Conservation (phyloP, 2,113 vertebrate species). For the Anguilla japonica region DNA sequence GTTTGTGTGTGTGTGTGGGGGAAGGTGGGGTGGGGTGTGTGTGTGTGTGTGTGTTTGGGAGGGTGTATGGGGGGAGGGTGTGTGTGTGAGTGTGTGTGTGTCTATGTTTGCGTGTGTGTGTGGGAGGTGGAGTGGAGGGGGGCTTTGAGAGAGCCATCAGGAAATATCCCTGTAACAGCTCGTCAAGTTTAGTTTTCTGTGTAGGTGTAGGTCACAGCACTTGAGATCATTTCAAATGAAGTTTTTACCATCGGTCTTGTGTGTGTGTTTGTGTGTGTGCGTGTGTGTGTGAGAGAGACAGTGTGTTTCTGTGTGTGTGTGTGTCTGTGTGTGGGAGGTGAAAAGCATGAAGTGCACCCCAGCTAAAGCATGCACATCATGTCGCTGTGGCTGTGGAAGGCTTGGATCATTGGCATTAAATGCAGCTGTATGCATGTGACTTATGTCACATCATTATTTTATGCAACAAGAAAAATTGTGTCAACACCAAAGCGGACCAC, state of each 20-base stretch:
- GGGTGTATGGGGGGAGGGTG: too few relatives aligned
- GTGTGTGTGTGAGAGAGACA: conserved; percentile 2
- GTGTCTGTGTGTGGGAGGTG: not conserved
- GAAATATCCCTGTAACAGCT: not conserved
- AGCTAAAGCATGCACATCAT: not conserved
- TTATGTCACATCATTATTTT: not conserved
- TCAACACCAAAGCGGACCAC: conserved; percentile 42
- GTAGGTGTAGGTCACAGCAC: not conserved
- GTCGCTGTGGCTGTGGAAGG: not conserved
- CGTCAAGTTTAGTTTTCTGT: not conserved
- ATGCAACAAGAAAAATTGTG: conserved; percentile 1
- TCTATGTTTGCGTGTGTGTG: too few relatives aligned
- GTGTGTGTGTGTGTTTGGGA: not conserved
- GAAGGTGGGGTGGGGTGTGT: too few relatives aligned
- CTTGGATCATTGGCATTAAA: too few relatives aligned
- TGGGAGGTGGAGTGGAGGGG: not conserved
- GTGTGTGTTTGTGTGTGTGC: not conserved
- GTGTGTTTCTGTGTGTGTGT: conserved; percentile 8
- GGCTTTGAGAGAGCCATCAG: not conserved
- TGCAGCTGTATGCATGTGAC: not conserved
- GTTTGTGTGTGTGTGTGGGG: too few relatives aligned
- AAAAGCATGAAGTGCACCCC: not conserved
- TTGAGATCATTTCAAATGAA: conserved; percentile 16
- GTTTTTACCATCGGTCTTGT: not conserved
- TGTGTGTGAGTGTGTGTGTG: conserved; percentile 4